Evolutionary conservation across 2,888 invertebrate genomes (phyloP).

Genomic region (Drosophila macrothrix): DNA sequence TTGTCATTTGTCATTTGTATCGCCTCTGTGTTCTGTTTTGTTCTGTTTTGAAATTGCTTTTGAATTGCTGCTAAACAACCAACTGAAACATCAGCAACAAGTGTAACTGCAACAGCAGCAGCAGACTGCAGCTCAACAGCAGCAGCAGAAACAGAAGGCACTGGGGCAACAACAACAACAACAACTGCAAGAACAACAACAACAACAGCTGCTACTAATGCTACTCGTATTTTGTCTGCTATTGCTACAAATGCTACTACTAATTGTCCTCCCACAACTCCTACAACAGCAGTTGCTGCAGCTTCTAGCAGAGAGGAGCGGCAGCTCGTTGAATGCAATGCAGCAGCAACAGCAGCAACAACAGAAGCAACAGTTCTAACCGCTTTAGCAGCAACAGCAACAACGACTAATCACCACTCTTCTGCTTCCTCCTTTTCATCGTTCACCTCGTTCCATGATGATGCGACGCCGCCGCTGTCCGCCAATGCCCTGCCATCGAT

Average conservation of each 20-base stretch:
- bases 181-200: conserved; percentile 61
- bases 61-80: conserved; percentile 66
- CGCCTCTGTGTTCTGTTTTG: conserved; percentile 78
- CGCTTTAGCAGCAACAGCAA: conserved; percentile 55
- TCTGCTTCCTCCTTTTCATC: conserved; percentile 85
- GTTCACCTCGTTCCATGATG: conserved; percentile 84
- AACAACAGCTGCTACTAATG: conserved; percentile 54
- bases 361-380: conserved; percentile 33
- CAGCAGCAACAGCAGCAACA: conserved; percentile 60
- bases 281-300: conserved; percentile 67
- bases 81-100: conserved; percentile 58
- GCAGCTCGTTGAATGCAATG: conserved; percentile 38
- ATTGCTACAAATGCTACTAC: conserved; percentile 58
- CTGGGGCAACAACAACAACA: conserved; percentile 57
- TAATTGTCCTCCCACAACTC: conserved; percentile 68
- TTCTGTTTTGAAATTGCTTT: conserved; percentile 69
- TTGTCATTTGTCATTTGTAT: conserved; percentile 72
- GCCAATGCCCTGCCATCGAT: conserved; percentile 76
- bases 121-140: conserved; percentile 37
- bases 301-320: conserved; percentile 67
- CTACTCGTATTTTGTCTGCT: conserved; percentile 64
- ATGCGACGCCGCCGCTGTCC: conserved; percentile 59
- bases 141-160: conserved; percentile 73
- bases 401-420: conserved; percentile 85
- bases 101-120: conserved; percentile 60